These are phyloP conservation scores for Ophioderma brevispina DNA, from an alignment of 35 echinoderm and acorn worm species.

Conservation along the genomic window DNA sequence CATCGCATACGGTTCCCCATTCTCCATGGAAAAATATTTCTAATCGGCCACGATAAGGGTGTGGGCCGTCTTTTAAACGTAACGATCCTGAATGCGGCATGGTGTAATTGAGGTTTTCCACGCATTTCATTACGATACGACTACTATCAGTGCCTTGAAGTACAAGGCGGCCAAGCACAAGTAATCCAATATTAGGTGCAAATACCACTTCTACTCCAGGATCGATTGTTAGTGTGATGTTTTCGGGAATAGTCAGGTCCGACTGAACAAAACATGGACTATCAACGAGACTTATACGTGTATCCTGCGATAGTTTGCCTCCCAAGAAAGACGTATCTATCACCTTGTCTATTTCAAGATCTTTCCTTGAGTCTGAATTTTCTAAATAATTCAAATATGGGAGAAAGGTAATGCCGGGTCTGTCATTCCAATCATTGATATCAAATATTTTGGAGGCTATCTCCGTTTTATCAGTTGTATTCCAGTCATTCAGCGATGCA, in stretches of 20 bases:
- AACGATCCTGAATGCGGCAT: neutral
- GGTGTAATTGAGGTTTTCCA: neutral
- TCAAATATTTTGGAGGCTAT: neutral
- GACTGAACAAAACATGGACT: neutral
- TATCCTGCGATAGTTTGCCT: neutral
- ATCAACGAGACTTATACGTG: neutral
- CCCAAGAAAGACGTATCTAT: neutral
- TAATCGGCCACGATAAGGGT: neutral
- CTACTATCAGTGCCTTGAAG: neutral
- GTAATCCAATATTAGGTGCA: neutral
- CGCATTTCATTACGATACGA: neutral
- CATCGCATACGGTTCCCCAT: slow-evolving; percentile 28
- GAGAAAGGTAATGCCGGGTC: neutral
- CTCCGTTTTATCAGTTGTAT: neutral
- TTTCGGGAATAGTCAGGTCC: neutral
- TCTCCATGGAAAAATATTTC: slow-evolving; percentile 1
- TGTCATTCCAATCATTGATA: neutral
- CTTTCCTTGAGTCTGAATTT: no score
- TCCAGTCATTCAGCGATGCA: neutral
- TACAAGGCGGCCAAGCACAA: neutral
- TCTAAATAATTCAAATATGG: neutral
- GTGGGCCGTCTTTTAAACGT: neutral
- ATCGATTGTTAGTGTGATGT: neutral
- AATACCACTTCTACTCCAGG: neutral
- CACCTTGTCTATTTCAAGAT: no score